Base-by-base conservation (phyloP, 2,888 invertebrate genomes). In the Hyposoter didymator region DNA sequence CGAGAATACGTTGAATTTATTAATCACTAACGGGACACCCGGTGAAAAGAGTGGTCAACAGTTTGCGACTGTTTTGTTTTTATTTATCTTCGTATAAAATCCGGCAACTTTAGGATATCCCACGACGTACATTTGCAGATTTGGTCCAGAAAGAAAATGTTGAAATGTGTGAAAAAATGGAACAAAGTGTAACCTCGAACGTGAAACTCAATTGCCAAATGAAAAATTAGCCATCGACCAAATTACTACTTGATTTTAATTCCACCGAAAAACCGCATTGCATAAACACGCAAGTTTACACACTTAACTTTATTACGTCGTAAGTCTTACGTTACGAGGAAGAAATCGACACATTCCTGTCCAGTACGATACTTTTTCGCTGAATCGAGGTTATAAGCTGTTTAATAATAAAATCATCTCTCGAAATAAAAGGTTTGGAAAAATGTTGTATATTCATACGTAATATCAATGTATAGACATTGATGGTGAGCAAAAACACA, bases 311-410 rank as follows among this genome's bases (percentile, higher is more conserved):
- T 19, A 35, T 64, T 35, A 19, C 39, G 8, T 17, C n/a, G 35
- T 64, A 35, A 32, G 35, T 39, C 17, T 64, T 64, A 39, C n/a
- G 6, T 19, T 64, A 32, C 19, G 52, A 10, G 35, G n/a, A 64
- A 32, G 4, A 35, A 64, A 49, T 70, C 49, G 70, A 70, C 49
- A 49, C 49, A 70, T 47, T 49, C 49, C 49, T 28, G 43, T 22
- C 28, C 35, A 19, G 22, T 39, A 75, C 64, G 47, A 64, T 64
- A 67, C 22, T 75, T 64, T 45, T 17, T 64, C 32, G 19, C 19
- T 39, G 47, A 75, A 75, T 75, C 75, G 64, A 49, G 64, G 75
- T 75, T 64, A 74, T n/a, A 32, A 35, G 39, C 19, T n/a, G 32
- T 52, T 35, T 52, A 52, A 52, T 19, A 55, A 72, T 35, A 55